These are phyloP conservation scores for Orchestia grillus DNA, from an alignment of 1,140 invertebrate species.

Conservation along the genomic window DNA sequence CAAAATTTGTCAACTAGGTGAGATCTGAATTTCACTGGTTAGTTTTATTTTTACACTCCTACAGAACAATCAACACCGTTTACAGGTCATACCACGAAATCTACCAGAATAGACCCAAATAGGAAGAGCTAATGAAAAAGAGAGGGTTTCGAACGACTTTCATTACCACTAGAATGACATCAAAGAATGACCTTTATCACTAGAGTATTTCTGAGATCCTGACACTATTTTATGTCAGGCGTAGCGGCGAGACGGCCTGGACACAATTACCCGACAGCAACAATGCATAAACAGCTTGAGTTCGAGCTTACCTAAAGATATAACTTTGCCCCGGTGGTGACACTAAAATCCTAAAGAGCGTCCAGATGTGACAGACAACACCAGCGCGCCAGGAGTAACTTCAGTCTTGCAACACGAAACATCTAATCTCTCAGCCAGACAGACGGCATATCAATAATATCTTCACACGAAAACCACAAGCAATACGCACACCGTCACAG, in stretches of 20 bases:
- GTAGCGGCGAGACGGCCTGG: background rate
- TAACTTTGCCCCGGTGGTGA: background rate
- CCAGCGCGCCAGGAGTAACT: background rate
- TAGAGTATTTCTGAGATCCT: background rate
- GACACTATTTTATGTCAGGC: background rate
- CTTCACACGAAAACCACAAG: no score
- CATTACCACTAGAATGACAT: background rate
- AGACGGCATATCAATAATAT: background rate
- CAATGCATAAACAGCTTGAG: conserved; percentile 56
- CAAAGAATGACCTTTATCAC: background rate
- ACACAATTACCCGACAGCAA: background rate
- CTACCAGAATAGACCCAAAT: background rate
- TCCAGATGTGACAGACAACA: background rate
- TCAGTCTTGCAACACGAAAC: background rate
- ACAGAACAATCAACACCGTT: background rate
- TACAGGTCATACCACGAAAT: background rate
- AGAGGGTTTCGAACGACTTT: background rate
- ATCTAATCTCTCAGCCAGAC: background rate
- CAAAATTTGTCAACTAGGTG: background rate
- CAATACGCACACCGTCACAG: background rate
- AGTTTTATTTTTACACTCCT: background rate
- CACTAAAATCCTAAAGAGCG: background rate
- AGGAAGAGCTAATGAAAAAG: conserved; percentile 1
- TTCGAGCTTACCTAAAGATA: background rate
- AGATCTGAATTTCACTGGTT: background rate